Base-by-base conservation (phyloP, 1,140 invertebrate species). In the Ectropis grisescens region DNA sequence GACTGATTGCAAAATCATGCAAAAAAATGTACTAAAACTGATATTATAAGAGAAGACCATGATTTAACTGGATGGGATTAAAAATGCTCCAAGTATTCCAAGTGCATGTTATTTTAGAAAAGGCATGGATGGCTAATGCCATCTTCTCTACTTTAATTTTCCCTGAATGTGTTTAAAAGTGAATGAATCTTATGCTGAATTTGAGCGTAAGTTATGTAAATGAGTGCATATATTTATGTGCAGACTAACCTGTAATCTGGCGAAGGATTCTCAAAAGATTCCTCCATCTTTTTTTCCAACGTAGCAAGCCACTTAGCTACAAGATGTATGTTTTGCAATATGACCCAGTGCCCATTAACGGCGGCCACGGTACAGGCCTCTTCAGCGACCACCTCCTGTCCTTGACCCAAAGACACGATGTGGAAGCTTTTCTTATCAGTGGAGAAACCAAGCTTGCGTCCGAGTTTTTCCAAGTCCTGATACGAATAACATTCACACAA, bases 361-460 rank as follows among this genome's bases (percentile, higher is more conserved):
- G 91, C 87, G 0, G 93, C 91, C 0, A 89, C 58, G 26, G 92
- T 89, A 85, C 98, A 91, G 1, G 93, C 91, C 45, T 89, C 85
- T 66, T 98, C 95, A 1, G 95, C 95, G 0, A 98, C 90, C 2
- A 90, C 82, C 81, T 98, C 95, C 74, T 98, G 96, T 2, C 96
- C 96, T 82, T 98, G 96, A 11, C 96, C 96, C 9, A 98, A 75
- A 0, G 95, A 97, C 2, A 98, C 91, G 57, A 94, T 97, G 69
- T 97, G 94, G 60, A 98, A 94, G 66, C 95, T 97, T 29, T 88
- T 87, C 39, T 87, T 86, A 42, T 94, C 92, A 9, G 87, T 86
- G 0, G 90, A 91, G 53, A 91, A 96, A n/a, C 92, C 93, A 5
- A 96, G 53, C 56, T 90, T 67, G n/a, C 68, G 60, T n/a, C 78